phyloP scores from a whole-genome alignment of 53 echinoderm and acorn worm species.

The Paelopatides confundens region DNA sequence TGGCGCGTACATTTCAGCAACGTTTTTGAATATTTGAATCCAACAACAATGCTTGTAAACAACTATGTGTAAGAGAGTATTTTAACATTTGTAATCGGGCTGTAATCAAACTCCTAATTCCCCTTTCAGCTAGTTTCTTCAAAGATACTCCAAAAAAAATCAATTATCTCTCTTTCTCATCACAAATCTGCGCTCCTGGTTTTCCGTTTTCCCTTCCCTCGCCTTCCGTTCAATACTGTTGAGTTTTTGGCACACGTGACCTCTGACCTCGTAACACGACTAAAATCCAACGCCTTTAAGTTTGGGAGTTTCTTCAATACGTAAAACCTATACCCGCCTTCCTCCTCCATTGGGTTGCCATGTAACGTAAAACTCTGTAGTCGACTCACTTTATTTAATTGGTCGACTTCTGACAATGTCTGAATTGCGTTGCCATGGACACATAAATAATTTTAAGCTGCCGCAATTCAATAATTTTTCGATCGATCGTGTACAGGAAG shows the following conservation, averaged over 20 bases:
- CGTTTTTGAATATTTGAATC: no score
- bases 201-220: not conserved
- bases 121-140: no score
- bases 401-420: conserved; percentile 73
- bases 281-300: conserved; percentile 87
- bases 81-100: no score
- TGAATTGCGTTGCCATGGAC: conserved; percentile 94
- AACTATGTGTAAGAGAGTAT: no score
- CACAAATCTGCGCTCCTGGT: conserved; percentile 5
- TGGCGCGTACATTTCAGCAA: no score
- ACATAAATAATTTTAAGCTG: conserved; percentile 90
- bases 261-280: conserved; percentile 82
- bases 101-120: no score
- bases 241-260: conserved; percentile 62
- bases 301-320: conserved; percentile 78
- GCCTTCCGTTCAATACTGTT: not conserved
- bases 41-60: no score
- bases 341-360: conserved; percentile 85
- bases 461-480: conserved; percentile 73
- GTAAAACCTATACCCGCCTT: conserved; percentile 74
- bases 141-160: no score
- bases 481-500: conserved; percentile 76
- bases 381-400: conserved; percentile 67
- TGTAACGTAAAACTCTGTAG: conserved; percentile 80
- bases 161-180: no score